phyloP scores from a whole-genome alignment of 1,140 invertebrate species.

The Probaryconus sp. region DNA sequence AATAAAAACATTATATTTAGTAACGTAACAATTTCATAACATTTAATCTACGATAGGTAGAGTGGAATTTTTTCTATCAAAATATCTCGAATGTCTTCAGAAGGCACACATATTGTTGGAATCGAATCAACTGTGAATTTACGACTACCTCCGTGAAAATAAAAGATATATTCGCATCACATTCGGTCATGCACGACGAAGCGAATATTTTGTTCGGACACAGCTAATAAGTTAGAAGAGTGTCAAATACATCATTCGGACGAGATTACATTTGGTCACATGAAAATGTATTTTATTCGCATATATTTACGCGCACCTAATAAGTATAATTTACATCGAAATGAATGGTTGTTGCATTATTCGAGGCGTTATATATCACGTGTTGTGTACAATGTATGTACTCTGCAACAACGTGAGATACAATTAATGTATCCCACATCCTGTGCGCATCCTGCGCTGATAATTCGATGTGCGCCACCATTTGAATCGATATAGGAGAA shows the following conservation, averaged over 20 bases:
- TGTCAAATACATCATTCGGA: constrained; percentile 47
- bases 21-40: too few relatives aligned
- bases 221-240: constrained; percentile 33
- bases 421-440: constrained; percentile 63
- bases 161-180: background rate
- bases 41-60: too few relatives aligned
- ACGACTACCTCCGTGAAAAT: background rate
- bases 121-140: constrained; percentile 17
- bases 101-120: constrained; percentile 8
- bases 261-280: constrained; percentile 49
- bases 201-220: constrained; percentile 17
- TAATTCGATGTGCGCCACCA: constrained; percentile 48
- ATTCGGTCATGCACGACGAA: constrained; percentile 18
- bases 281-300: constrained; percentile 56
- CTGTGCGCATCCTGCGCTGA: constrained; percentile 51
- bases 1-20: too few relatives aligned
- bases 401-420: constrained; percentile 54
- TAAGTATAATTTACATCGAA: constrained; percentile 59
- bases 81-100: background rate
- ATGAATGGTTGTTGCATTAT: constrained; percentile 60
- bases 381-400: constrained; percentile 53
- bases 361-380: constrained; percentile 51
- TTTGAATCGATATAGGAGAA: constrained; percentile 40
- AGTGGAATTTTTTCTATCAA: too few relatives aligned
- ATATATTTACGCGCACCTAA: constrained; percentile 30